Evolutionary conservation across 2,888 invertebrate species (phyloP).

Genomic region (Caenorhabditis sp.): DNA sequence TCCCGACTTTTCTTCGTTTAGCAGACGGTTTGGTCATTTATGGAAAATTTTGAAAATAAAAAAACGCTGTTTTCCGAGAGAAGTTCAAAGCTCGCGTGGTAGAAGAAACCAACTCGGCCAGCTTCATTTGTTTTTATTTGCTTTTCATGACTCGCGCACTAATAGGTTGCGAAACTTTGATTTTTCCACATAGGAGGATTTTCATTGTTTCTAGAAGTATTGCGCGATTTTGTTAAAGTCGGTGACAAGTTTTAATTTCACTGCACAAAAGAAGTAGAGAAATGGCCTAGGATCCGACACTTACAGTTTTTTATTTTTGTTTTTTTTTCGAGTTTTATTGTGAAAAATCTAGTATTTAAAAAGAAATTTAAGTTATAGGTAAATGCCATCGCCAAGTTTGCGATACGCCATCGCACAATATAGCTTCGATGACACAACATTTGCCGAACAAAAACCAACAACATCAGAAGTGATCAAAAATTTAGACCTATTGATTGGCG

Average conservation of each 20-base stretch:
- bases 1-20: slow-evolving; percentile 18
- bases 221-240: too few relatives aligned
- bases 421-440: slow-evolving; percentile 18
- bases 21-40: neutral
- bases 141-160: too few relatives aligned
- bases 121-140: too few relatives aligned
- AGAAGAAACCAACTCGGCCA: too few relatives aligned
- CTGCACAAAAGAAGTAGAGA: neutral
- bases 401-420: slow-evolving; percentile 37
- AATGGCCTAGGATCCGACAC: neutral
- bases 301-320: neutral
- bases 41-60: neutral
- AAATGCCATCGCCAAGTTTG: slow-evolving; percentile 20
- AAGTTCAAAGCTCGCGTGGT: neutral
- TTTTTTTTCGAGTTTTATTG: slow-evolving; percentile 1
- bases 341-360: neutral
- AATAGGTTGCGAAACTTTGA: too few relatives aligned
- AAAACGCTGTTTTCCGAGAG: neutral
- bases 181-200: too few relatives aligned
- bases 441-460: neutral
- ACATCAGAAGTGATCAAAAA: slow-evolving; percentile 2
- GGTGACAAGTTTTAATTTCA: too few relatives aligned
- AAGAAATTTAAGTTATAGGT: neutral
- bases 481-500: slow-evolving; percentile 34
- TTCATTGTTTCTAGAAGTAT: too few relatives aligned